A percentile compares a stretch with the other conserved stretches of the same genome.
Conservation (phyloP, 2,113 vertebrate genomes). For the Caranx ignobilis region DNA sequence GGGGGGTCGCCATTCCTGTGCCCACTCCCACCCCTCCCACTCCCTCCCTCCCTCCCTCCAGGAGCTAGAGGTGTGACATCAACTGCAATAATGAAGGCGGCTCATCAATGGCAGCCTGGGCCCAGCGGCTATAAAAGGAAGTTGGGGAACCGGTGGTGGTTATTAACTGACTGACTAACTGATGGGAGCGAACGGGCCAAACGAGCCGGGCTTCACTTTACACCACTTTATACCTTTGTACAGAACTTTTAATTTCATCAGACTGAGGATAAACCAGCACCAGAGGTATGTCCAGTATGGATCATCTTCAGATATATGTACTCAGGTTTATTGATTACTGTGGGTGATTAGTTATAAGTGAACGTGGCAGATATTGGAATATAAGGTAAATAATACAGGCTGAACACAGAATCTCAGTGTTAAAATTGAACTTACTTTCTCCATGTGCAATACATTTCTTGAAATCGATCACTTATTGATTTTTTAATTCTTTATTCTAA, state of each 20-base stretch:
- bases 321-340: background rate
- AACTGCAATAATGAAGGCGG: constrained; percentile 80
- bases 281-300: constrained; percentile 64
- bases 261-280: constrained; percentile 8
- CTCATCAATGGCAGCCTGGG: constrained; percentile 77
- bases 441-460: too few species aligned
- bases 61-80: constrained; percentile 77
- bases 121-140: constrained; percentile 79
- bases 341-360: background rate
- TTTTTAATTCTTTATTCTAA: constrained; percentile 55
- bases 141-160: constrained; percentile 43
- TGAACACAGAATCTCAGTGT: too few species aligned
- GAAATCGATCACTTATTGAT: too few species aligned
- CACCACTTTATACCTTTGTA: background rate
- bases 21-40: constrained; percentile 31
- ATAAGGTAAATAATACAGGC: too few species aligned
- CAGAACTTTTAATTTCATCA: constrained; percentile 4
- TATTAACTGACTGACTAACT: constrained; percentile 56
- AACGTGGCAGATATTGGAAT: background rate
- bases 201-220: constrained; percentile 41
- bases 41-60: constrained; percentile 63
- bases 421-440: background rate
- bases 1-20: constrained; percentile 69
- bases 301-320: background rate
- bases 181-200: constrained; percentile 56